Conservation (phyloP, 2,888 invertebrate genomes). For the Luffia ferchaultella region DNA sequence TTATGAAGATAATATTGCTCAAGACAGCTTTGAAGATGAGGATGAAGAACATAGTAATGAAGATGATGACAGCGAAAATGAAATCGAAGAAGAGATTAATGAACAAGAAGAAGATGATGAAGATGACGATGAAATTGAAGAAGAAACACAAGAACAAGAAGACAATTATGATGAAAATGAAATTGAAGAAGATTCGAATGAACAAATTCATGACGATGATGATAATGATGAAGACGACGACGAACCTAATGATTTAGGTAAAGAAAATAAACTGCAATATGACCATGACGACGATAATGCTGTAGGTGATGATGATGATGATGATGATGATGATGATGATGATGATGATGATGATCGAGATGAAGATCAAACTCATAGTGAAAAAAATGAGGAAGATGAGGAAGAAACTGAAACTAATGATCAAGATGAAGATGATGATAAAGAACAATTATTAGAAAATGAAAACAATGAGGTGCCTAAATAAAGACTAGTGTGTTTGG, state of each 20-base stretch:
- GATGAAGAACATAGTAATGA: slow-evolving; percentile 13
- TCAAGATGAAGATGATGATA: slow-evolving; percentile 28
- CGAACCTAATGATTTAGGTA: slow-evolving; percentile 23
- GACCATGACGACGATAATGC: slow-evolving; percentile 25
- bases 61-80: slow-evolving; percentile 15
- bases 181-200: slow-evolving; percentile 28
- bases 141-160: not conserved
- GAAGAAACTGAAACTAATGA: slow-evolving; percentile 26
- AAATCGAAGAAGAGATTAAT: slow-evolving; percentile 10
- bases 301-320: slow-evolving; percentile 26
- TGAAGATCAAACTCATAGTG: slow-evolving; percentile 22
- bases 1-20: slow-evolving; percentile 24
- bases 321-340: slow-evolving; percentile 23
- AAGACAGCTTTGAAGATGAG: slow-evolving; percentile 18
- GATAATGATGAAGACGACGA: slow-evolving; percentile 19
- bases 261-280: slow-evolving; percentile 31
- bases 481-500: no score
- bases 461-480: slow-evolving; percentile 18
- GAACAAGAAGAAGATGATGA: slow-evolving; percentile 12
- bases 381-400: slow-evolving; percentile 25
- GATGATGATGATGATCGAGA: slow-evolving; percentile 31
- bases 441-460: slow-evolving; percentile 29
- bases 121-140: slow-evolving; percentile 26
- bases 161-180: slow-evolving; percentile 1
- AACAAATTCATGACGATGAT: slow-evolving; percentile 24